Evolutionary conservation across 2,888 invertebrate genomes (phyloP).

Genomic region (Eupithecia abbreviata): DNA sequence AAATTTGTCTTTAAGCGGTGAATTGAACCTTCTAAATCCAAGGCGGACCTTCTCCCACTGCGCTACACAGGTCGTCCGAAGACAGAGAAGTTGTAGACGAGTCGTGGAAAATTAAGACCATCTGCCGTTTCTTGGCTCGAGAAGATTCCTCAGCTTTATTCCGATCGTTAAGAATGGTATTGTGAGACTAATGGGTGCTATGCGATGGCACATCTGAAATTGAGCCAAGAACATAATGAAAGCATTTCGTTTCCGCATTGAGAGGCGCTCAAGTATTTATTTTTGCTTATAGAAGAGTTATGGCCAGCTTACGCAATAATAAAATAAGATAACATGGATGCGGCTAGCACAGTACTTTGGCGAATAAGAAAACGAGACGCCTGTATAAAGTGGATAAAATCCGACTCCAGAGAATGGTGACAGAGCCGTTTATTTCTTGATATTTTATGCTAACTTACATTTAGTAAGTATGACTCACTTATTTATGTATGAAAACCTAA

Average conservation of each 20-base stretch:
- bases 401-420: not conserved
- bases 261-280: conserved; percentile 28
- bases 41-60: not conserved
- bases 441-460: not conserved
- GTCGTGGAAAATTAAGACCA: not conserved
- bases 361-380: not conserved
- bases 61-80: not conserved
- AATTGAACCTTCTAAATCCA: not conserved
- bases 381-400: not conserved
- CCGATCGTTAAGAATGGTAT: conserved; percentile 30
- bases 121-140: conserved; percentile 22
- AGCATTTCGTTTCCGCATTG: conserved; percentile 34
- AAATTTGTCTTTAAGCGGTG: not conserved
- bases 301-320: not conserved
- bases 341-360: not conserved
- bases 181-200: conserved; percentile 36
- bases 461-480: not conserved
- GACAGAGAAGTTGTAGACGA: not conserved
- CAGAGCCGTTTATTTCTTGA: not conserved
- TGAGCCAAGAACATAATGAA: conserved; percentile 29
- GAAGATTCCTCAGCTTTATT: conserved; percentile 23
- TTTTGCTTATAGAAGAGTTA: conserved; percentile 19
- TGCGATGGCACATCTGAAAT: conserved; percentile 28
- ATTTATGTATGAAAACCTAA: not conserved
- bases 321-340: not conserved